Conservation (phyloP, 2,113 vertebrate genomes). For the Oriolus oriolus region DNA sequence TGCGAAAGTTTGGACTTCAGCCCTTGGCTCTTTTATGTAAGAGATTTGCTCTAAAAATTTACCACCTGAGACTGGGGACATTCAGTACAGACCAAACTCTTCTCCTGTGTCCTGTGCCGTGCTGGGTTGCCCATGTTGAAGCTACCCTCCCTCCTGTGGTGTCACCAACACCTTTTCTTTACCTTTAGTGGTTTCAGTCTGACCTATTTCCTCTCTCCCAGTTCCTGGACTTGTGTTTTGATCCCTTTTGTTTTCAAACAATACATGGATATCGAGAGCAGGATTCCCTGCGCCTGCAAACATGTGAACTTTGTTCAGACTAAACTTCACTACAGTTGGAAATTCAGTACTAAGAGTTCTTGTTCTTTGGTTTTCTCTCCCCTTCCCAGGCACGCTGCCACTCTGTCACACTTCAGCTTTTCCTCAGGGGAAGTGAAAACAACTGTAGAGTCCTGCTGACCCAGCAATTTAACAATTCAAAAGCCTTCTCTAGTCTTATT, state of each 20-base stretch:
- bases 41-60: neutral
- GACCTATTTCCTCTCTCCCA: neutral
- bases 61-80: neutral
- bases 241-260: neutral
- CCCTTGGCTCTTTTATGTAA: neutral
- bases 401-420: neutral
- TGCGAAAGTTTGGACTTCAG: neutral
- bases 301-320: neutral
- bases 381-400: neutral
- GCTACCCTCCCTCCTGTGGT: neutral
- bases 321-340: neutral
- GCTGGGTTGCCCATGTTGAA: neutral
- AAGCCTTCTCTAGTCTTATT: neutral
- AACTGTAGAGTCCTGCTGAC: neutral
- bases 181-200: neutral
- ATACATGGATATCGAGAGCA: neutral
- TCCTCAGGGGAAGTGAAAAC: neutral
- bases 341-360: neutral
- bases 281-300: neutral
- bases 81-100: neutral
- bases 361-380: neutral
- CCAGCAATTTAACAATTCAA: neutral
- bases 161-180: neutral
- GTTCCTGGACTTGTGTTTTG: neutral
- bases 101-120: rapidly evolving